phyloP scores from a whole-genome alignment of 2,797 vertebrate species.

The Catostomus latipinnis region DNA sequence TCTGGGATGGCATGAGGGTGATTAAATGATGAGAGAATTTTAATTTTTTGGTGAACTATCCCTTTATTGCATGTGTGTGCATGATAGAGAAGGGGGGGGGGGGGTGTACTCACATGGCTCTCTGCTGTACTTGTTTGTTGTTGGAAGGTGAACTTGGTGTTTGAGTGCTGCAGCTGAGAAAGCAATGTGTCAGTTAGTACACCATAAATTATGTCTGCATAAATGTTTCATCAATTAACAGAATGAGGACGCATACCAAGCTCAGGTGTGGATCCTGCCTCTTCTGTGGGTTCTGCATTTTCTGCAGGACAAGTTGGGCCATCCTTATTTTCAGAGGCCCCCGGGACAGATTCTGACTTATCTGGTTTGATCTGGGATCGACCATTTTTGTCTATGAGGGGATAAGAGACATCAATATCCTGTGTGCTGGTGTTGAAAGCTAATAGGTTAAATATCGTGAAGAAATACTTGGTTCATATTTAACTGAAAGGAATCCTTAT shows the following conservation, averaged over 20 bases:
- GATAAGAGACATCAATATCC: conserved; percentile 3
- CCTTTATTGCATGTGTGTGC: no score
- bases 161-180: conserved; percentile 77
- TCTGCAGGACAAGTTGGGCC: conserved; percentile 36
- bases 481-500: neutral
- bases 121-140: conserved; percentile 84
- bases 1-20: no score
- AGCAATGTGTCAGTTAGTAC: conserved; percentile 4
- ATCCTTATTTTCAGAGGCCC: conserved; percentile 44
- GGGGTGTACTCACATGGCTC: conserved; percentile 78
- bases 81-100: neutral
- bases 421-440: neutral
- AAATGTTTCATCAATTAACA: neutral
- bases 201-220: neutral
- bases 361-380: conserved; percentile 59
- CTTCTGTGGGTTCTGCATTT: conserved; percentile 30
- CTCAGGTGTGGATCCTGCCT: conserved; percentile 50
- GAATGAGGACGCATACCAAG: conserved; percentile 41
- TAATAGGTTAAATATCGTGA: neutral
- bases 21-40: no score
- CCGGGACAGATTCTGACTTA: conserved; percentile 53
- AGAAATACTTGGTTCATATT: neutral
- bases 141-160: conserved; percentile 81
- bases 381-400: conserved; percentile 60
- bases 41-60: no score